Evolutionary conservation across 2,113 vertebrate genomes (phyloP), one percentile per base, ranked within the genome.

Genomic region (Grus americana): DNA sequence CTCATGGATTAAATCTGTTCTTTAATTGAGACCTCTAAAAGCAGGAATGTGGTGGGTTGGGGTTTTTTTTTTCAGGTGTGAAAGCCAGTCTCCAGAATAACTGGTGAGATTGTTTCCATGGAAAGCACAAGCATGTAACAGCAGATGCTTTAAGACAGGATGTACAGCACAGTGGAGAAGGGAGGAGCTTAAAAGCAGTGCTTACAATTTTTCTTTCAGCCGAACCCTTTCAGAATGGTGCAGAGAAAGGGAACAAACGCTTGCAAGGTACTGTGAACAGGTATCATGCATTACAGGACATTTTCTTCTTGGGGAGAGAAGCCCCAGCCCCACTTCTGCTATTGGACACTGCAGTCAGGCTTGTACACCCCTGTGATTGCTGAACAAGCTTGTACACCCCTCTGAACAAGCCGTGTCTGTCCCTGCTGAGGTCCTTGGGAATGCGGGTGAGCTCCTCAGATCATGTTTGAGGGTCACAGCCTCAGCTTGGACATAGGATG

Each of bases 401-500:
- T 57, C 44, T 50, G 22, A 49, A 36, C 3, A 5, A 47, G 9
- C 10, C 20, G 15, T 2, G 2, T 12, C 46, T 46, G 15, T 44
- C 20, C 5, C 23, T 68, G 34, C 13, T 55, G 74, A 57, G 44
- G 14, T 32, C 6, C 50, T 81, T 19, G 3, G 32, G 71, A 59
- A 34, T 2, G 19, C 0, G 3, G 14, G 3, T 32, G 24, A 65
- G 7, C 44, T 59, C 38, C 11, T 17, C n/a, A 59, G 9, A 50
- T 34, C 34, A 34, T 12, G 10, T 57, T 32, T 54, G 49, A 54
- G 1, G 11, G 21, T 26, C 57, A 46, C 9, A 76, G 23, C 11
- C 40, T 61, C 36, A 71, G 5, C 4, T 46, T 18, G 20, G 42
- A 23, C 34, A 22, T 2, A 54, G 24, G 8, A 15, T 0, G 0